phyloP scores from a whole-genome alignment of 2,888 invertebrate species.

The Seira sanloemensis region DNA sequence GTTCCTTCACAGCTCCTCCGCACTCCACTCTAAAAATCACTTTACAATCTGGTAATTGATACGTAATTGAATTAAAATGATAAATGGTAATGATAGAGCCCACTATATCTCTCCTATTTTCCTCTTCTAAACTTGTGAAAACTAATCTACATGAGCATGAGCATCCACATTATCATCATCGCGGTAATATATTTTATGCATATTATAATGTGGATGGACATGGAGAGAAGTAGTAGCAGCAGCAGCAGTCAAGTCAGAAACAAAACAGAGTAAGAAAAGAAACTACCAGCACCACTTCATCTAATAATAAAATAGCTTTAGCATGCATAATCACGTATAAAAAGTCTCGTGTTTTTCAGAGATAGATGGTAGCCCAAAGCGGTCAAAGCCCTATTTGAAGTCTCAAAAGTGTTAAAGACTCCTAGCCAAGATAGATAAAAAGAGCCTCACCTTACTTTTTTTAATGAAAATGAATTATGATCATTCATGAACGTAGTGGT shows the following conservation, averaged over 20 bases:
- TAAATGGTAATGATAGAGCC: conserved; percentile 65
- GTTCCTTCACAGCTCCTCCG: conserved; percentile 34
- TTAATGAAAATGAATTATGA: conserved; percentile 61
- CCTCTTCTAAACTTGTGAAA: conserved; percentile 25
- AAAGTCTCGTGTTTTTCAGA: conserved; percentile 50
- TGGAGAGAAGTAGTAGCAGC: conserved; percentile 25
- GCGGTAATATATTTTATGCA: conserved; percentile 5
- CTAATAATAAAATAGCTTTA: conserved; percentile 44
- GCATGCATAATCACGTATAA: conserved; percentile 36
- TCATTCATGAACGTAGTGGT: conserved; percentile 56
- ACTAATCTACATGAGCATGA: background rate
- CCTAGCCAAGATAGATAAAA: conserved; percentile 3
- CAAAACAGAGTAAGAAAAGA: conserved; percentile 14
- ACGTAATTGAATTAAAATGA: conserved; percentile 68
- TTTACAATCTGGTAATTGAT: conserved; percentile 63
- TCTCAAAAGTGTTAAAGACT: conserved; percentile 7
- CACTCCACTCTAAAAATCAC: conserved; percentile 34
- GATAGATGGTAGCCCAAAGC: conserved; percentile 48
- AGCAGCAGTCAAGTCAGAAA: conserved; percentile 18
- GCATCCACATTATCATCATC: conserved; percentile 1
- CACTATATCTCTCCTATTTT: conserved; percentile 29
- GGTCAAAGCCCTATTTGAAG: conserved; percentile 55
- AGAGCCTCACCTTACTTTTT: conserved; percentile 60
- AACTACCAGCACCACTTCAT: background rate
- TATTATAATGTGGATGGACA: conserved; percentile 16